These are phyloP conservation scores for Phyllotis vaccarum DNA, from an alignment of 2,797 vertebrate genomes.

Conservation along the genomic window DNA sequence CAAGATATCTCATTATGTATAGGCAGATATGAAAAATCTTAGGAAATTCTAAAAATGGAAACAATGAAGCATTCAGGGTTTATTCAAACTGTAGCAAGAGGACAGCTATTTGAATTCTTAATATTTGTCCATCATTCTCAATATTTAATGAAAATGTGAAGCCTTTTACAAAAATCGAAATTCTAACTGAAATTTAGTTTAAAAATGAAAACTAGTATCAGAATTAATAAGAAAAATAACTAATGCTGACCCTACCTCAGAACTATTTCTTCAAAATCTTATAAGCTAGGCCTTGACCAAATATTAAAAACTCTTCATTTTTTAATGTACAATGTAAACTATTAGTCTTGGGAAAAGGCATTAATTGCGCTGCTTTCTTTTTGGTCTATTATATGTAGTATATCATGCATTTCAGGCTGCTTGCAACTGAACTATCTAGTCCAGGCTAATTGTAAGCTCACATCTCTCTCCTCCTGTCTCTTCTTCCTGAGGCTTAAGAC, in stretches of 20 bases:
- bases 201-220: neutral
- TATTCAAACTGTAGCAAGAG: neutral
- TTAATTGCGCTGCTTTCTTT: neutral
- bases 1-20: neutral
- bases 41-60: neutral
- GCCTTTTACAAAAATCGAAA: constrained; percentile 15
- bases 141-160: neutral
- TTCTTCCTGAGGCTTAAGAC: neutral
- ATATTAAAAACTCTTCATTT: neutral
- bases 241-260: neutral
- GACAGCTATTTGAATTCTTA: no score
- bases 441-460: neutral
- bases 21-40: neutral
- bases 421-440: neutral
- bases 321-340: neutral
- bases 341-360: neutral
- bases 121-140: neutral
- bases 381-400: neutral
- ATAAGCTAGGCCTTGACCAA: neutral
- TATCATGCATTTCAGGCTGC: neutral
- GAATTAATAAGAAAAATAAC: constrained; percentile 23
- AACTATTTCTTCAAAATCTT: neutral
- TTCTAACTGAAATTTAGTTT: neutral
- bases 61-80: constrained; percentile 1
- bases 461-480: neutral